Percentiles rank a stretch among this genome's conserved stretches.
phyloP scores from a whole-genome alignment of 2,797 vertebrate genomes.

The Aldrovandia affinis region DNA sequence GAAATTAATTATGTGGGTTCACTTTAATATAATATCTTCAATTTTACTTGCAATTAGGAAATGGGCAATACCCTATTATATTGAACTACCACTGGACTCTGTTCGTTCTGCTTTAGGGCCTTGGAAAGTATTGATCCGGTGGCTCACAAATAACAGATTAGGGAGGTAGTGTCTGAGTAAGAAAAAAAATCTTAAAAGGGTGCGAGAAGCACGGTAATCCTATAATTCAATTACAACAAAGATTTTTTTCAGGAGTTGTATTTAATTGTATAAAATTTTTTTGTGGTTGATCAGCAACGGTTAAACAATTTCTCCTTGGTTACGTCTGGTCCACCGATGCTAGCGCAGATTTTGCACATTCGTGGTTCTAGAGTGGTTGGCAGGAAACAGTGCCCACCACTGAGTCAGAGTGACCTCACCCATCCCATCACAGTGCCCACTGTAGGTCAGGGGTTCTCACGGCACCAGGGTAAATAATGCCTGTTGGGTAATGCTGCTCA shows the following conservation, averaged over 20 bases:
- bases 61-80: not conserved
- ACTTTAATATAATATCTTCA: not conserved
- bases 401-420: conserved; percentile 10
- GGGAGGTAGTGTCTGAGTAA: not conserved
- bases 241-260: conserved; percentile 12
- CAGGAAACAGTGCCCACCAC: not conserved
- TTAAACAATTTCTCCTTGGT: conserved; percentile 30
- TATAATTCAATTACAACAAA: conserved; percentile 35
- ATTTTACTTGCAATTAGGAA: not conserved
- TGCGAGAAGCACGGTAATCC: conserved; percentile 11
- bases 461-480: not conserved
- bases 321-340: not conserved
- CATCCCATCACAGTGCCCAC: not conserved
- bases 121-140: not conserved
- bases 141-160: not conserved
- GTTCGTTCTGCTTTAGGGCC: not conserved
- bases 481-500: not conserved
- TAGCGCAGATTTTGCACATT: not conserved
- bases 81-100: not conserved
- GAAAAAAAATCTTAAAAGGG: not conserved
- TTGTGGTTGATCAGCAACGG: conserved; percentile 20
- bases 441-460: not conserved
- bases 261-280: not conserved
- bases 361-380: not conserved
- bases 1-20: not conserved